Evolutionary conservation across 2,888 invertebrate genomes (phyloP).

Genomic region (Synergus gifuensis): DNA sequence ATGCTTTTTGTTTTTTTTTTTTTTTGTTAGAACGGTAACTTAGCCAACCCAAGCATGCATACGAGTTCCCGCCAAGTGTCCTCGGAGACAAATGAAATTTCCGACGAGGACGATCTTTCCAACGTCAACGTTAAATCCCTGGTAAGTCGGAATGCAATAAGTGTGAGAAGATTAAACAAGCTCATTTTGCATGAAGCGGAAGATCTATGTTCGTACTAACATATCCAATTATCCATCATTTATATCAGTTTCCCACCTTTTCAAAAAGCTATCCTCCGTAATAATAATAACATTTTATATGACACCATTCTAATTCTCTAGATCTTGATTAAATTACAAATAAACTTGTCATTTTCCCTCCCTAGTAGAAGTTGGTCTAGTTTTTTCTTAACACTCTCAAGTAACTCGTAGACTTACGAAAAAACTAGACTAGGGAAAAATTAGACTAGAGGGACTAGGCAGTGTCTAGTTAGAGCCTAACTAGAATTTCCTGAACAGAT

Average conservation of each 20-base stretch:
- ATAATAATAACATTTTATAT: neutral
- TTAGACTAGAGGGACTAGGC: no score
- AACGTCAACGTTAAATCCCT: conserved; percentile 83
- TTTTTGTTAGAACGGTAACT: conserved; percentile 71
- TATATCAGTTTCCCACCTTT: neutral
- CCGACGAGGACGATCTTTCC: conserved; percentile 80
- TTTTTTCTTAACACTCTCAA: no score
- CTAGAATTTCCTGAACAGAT: no score
- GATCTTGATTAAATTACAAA: neutral
- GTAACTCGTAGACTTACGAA: no score
- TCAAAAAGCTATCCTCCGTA: neutral
- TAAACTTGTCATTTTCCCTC: neutral
- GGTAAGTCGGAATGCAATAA: conserved; percentile 78
- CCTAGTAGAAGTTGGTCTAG: no score
- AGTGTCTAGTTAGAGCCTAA: no score
- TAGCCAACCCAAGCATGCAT: conserved; percentile 72
- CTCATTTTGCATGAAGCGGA: conserved; percentile 30
- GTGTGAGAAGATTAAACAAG: conserved; percentile 25
- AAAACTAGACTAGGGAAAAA: no score
- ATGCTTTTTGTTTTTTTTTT: conserved; percentile 67
- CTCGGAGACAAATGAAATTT: conserved; percentile 72
- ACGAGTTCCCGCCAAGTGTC: conserved; percentile 68
- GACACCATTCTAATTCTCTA: neutral
- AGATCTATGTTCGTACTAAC: conserved; percentile 14
- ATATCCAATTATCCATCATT: neutral